Evolutionary conservation across 2,797 vertebrate species (phyloP).

Genomic region (Cryptoblepharus egeriae): DNA sequence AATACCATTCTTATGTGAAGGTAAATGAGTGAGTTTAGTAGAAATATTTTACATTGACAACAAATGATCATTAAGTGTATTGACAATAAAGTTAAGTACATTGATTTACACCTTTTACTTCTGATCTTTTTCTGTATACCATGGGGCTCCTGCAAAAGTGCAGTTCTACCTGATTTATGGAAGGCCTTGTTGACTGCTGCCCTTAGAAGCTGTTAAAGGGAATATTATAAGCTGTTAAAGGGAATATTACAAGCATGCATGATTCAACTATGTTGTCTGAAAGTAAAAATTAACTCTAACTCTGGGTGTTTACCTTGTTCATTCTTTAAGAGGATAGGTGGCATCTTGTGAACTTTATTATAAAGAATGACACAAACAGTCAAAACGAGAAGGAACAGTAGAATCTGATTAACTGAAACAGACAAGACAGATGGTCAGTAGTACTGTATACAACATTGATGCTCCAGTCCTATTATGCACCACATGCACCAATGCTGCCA

Average conservation of each 20-base stretch:
- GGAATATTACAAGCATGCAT: background rate
- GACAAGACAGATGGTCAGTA: conserved; percentile 36
- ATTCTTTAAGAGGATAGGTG: conserved; percentile 60
- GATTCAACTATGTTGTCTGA: background rate
- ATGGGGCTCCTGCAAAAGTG: too few species aligned
- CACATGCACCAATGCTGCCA: too few species aligned
- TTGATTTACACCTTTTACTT: too few species aligned
- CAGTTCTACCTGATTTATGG: too few species aligned
- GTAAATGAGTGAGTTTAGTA: too few species aligned
- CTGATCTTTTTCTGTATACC: too few species aligned
- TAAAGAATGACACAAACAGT: conserved; percentile 87
- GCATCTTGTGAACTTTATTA: conserved; percentile 80
- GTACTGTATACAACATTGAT: background rate
- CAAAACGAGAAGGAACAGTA: conserved; percentile 88
- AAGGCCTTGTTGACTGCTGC: too few species aligned
- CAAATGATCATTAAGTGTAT: too few species aligned
- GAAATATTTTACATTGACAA: too few species aligned
- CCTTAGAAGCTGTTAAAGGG: background rate
- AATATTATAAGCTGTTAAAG: too few species aligned
- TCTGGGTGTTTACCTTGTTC: conserved; percentile 72
- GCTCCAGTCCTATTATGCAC: background rate
- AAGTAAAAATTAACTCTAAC: conserved; percentile 22
- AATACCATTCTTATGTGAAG: too few species aligned
- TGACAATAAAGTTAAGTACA: too few species aligned
- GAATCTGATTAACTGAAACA: conserved; percentile 88